These are phyloP conservation scores for Paracanthobrama guichenoti DNA, from an alignment of 2,113 vertebrate species.

Conservation along the genomic window DNA sequence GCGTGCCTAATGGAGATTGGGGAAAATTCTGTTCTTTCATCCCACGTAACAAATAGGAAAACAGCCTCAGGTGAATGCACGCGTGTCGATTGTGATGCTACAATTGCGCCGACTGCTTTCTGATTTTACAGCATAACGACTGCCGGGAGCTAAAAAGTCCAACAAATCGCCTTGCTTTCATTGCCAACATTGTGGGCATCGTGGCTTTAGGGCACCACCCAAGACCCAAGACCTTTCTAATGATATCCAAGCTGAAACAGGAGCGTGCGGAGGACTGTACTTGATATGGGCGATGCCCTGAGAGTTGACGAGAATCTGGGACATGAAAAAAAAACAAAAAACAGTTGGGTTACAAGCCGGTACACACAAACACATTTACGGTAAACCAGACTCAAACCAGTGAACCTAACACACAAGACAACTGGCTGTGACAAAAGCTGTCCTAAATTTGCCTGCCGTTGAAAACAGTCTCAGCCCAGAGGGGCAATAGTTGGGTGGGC, in stretches of 20 bases:
- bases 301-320: conserved; percentile 25
- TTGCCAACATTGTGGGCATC: neutral
- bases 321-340: conserved; percentile 18
- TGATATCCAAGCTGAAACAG: conserved; percentile 25
- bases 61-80: conserved; percentile 7
- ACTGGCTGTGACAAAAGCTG: conserved; percentile 22
- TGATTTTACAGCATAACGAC: conserved; percentile 1
- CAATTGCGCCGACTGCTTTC: neutral
- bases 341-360: conserved; percentile 34
- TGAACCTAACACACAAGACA: conserved; percentile 26
- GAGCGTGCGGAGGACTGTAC: conserved; percentile 11
- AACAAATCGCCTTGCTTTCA: conserved; percentile 13
- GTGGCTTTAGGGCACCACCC: neutral
- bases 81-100: conserved; percentile 26
- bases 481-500: conserved; percentile 9
- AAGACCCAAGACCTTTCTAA: conserved; percentile 22
- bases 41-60: neutral
- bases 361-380: conserved; percentile 36
- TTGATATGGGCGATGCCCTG: conserved; percentile 32
- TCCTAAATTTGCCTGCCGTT: conserved; percentile 30
- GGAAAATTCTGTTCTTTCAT: neutral
- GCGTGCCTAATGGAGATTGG: conserved; percentile 5
- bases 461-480: conserved; percentile 4
- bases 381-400: conserved; percentile 42
- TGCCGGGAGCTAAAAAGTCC: neutral